Conservation (phyloP, 64 coral and sea anemone genomes). For the Cladopsammia gracilis region DNA sequence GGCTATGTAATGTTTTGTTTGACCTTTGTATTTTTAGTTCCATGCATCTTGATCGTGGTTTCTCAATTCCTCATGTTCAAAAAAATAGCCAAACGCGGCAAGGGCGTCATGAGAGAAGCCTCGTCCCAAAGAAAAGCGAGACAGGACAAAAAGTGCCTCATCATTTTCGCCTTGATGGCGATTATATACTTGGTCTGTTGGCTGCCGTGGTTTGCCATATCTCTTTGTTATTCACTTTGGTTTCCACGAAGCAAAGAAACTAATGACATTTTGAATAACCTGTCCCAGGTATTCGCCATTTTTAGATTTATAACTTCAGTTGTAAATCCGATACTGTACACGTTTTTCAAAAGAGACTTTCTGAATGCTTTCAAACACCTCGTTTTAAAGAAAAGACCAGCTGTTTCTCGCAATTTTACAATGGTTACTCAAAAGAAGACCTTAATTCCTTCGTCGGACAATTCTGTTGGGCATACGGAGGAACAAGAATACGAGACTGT, state of each 20-base stretch:
- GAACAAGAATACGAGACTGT: background rate
- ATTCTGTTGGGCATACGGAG: background rate
- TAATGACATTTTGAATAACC: background rate
- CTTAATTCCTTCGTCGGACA: background rate
- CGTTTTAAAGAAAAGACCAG: background rate
- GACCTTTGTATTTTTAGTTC: slow-evolving; percentile 51
- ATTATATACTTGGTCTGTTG: slow-evolving; percentile 52
- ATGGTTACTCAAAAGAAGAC: background rate
- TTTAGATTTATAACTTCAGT: slow-evolving; percentile 48
- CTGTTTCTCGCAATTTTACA: no score
- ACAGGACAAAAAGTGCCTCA: slow-evolving; percentile 67
- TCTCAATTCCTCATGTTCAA: slow-evolving; percentile 59
- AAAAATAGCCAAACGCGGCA: slow-evolving; percentile 14
- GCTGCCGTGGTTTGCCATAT: slow-evolving; percentile 69
- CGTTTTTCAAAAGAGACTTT: slow-evolving; percentile 76
- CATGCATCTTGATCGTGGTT: slow-evolving; percentile 42
- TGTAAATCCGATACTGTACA: slow-evolving; percentile 69
- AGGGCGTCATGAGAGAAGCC: background rate
- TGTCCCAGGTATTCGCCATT: slow-evolving; percentile 29
- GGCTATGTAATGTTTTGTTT: slow-evolving; percentile 59
- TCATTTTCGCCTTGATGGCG: slow-evolving; percentile 57
- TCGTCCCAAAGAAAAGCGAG: background rate
- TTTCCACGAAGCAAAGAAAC: slow-evolving; percentile 4
- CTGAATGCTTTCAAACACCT: slow-evolving; percentile 41
- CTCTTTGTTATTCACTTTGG: slow-evolving; percentile 3